Base-by-base conservation (phyloP, 2,113 vertebrate genomes). In the Globicephala melas region DNA sequence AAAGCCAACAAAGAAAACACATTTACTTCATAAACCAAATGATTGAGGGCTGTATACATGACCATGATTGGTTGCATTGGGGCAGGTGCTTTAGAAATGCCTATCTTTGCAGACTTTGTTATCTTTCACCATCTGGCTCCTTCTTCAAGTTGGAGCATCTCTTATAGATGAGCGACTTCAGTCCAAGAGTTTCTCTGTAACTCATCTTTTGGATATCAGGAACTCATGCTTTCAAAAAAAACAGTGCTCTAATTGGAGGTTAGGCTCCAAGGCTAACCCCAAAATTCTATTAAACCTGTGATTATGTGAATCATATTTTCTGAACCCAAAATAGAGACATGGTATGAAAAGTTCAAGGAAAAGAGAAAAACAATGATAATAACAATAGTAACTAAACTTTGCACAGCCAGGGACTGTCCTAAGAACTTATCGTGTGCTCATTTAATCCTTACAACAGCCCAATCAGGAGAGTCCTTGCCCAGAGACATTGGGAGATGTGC, bases 181-280 rank as follows among this genome's bases (percentile, higher is more conserved):
- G 68, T 85, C 38, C 33, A 81, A 85, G 33, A 88, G 23, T 91
- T 96, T 88, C 85, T 94, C 91, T 91, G 50, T 65, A 96, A 62
- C 20, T 93, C 50, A 86, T 80, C 21, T 80, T 20, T 89, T 95
- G 89, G 68, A 96, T 96, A 31, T 70, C 55, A 77, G 68, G 60
- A 93, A 94, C 86, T 86, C 41, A 93, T 84, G n/a, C 58, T 89
- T 74, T 89, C 68, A 74, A 47, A 89, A 96, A 96, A 97, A 97
- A 73, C 47, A 91, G 53, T 20, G 38, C 47, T 65, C 71, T 62
- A 92, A 90, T 44, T 92, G 50, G n/a, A 95, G 68, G 86, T 60
- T 87, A 88, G 85, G 41, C 44, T 94, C 55, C 81, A 70, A 80
- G 65, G 53, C 60, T 95, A 97, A 92, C 87, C 79, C 63, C 94